Base-by-base conservation (phyloP, 1,140 invertebrate genomes). In the Diorhabda sublineata region DNA sequence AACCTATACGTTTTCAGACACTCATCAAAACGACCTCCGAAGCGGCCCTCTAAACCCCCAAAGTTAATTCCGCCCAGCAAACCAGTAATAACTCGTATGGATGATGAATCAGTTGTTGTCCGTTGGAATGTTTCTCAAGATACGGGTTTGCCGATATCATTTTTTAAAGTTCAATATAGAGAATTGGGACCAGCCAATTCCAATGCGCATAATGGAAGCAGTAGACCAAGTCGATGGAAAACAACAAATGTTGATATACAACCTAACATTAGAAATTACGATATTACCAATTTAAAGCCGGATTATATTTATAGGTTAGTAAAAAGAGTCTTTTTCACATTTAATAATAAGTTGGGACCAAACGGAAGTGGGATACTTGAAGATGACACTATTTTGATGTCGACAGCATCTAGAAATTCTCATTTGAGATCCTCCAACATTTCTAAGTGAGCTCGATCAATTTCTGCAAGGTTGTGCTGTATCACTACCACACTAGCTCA, bases 81-180 rank as follows among this genome's bases (percentile, higher is more conserved):
- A 58, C 96, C 96, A 0, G 92, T 91, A 75, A 88, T 98, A 3
- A 93, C 91, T 0, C 85, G 94, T 6, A 79, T 97, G 41, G 91
- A 92, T 0, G 93, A 96, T 75, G 87, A 92, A n/a, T 94, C 94
- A 2, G 95, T 97, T 0, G 95, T 97, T 90, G 89, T 98, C 0
- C 86, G 92, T 43, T 98, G 96, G 96, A 86, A 87, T 2, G 91
- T 94, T 4, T 90, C 92, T 0, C 83, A 87, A 8, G 92, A 94
- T 74, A 84, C 84, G n/a, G 93, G 94, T 0, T 80, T 97, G 9
- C 85, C 89, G 0, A 95, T 98, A 70, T 84, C 86, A 69, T 96
- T 97, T 79, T 98, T 96, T 79, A 96, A 96, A 83, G 92, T 96
- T 3, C 93, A 95, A 76, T 94, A 93, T 75, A 87, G 87, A 62